These are phyloP conservation scores for Sebastes fasciatus DNA, from an alignment of 2,113 vertebrate genomes.

Conservation along the genomic window DNA sequence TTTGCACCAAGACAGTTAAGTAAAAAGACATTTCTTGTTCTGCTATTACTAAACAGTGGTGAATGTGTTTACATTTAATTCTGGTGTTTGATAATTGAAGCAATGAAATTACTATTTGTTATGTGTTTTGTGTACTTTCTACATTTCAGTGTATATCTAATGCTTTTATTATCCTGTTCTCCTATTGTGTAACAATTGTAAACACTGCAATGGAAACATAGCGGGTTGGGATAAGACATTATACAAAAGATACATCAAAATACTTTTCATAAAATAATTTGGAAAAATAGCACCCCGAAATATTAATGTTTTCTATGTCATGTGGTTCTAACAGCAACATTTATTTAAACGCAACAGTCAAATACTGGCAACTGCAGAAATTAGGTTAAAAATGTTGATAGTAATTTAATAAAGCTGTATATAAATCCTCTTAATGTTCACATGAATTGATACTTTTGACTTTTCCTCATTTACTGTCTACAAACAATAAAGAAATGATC, in stretches of 20 bases:
- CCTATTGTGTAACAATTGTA: neutral
- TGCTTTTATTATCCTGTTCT: neutral
- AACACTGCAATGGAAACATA: neutral
- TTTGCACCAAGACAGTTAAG: too few species aligned
- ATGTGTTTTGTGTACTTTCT: neutral
- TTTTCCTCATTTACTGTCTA: neutral
- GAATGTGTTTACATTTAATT: neutral
- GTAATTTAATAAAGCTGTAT: neutral
- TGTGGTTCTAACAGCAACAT: neutral
- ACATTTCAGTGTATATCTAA: neutral
- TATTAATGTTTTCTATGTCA: neutral
- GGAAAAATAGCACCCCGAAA: too few species aligned
- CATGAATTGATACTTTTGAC: neutral
- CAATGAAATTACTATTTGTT: too few species aligned
- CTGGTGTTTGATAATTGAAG: too few species aligned
- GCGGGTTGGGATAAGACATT: neutral
- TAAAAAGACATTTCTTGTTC: neutral
- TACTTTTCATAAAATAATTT: neutral
- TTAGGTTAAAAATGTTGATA: neutral
- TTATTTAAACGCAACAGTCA: neutral
- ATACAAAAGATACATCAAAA: neutral
- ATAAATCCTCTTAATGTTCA: neutral
- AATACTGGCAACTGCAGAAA: neutral
- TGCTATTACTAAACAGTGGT: neutral
- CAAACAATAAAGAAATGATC: neutral